These are phyloP conservation scores for Mesopsocus fuscifrons DNA, from an alignment of 2,888 invertebrate genomes.

Conservation along the genomic window DNA sequence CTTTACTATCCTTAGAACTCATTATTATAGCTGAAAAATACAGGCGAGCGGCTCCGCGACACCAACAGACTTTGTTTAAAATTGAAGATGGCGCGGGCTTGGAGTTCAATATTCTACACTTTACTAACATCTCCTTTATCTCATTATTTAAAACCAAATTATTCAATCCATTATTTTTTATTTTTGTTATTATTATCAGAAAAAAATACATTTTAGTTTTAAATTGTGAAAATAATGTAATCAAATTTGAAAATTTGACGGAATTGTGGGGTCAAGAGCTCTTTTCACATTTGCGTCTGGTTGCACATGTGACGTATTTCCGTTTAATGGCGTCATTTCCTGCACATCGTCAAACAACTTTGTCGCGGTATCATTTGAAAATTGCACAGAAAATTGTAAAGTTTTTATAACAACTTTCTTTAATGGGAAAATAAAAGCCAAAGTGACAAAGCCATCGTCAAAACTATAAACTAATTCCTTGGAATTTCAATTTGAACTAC, in stretches of 20 bases:
- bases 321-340: conserved; percentile 2
- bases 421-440: too few species aligned
- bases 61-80: conserved; percentile 53
- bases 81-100: conserved; percentile 60
- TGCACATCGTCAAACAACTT: too few species aligned
- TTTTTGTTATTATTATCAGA: background rate
- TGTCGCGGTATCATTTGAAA: too few species aligned
- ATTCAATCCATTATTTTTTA: background rate
- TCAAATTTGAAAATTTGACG: background rate
- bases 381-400: too few species aligned
- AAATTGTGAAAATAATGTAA: too few species aligned
- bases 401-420: too few species aligned
- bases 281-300: background rate
- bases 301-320: conserved; percentile 4
- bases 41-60: conserved; percentile 17
- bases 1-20: conserved; percentile 70
- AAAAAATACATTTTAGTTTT: background rate
- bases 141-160: background rate
- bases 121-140: background rate
- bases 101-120: conserved; percentile 25
- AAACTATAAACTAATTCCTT: too few species aligned
- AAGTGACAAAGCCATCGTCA: too few species aligned
- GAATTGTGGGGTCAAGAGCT: conserved; percentile 4
- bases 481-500: too few species aligned
- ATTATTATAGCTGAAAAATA: conserved; percentile 26